A percentile compares a stretch with the other conserved stretches of the same genome.
Evolutionary conservation across 2,888 invertebrate species (phyloP).

Genomic region (Cataglyphis livida): DNA sequence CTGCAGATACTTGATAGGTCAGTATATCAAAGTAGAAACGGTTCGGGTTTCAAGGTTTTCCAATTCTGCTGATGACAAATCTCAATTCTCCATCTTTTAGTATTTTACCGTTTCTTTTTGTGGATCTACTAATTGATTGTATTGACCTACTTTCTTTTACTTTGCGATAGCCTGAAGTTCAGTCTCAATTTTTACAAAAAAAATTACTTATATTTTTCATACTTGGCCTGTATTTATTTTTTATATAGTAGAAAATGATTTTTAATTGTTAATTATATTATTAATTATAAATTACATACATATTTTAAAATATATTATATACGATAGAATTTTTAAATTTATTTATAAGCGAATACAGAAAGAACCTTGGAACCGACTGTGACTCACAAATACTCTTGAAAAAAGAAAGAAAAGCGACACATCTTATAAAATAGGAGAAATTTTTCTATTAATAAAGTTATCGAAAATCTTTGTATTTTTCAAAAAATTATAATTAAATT

Average conservation of each 20-base stretch:
- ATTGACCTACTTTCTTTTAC: neutral
- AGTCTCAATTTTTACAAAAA: neutral
- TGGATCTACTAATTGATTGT: neutral
- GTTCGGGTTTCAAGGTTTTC: neutral
- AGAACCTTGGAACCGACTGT: too few relatives aligned
- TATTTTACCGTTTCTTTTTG: neutral
- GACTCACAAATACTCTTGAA: neutral
- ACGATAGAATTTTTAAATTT: neutral
- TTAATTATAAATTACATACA: constrained; percentile 2
- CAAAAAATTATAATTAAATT: neutral
- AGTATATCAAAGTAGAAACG: neutral
- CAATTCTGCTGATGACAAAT: neutral
- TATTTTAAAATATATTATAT: constrained; percentile 13
- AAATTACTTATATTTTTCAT: neutral
- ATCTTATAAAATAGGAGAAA: neutral
- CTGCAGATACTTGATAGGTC: neutral
- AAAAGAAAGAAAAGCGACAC: neutral
- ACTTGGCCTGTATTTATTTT: neutral
- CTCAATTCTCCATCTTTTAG: neutral
- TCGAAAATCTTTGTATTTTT: neutral
- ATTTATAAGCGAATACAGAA: neutral
- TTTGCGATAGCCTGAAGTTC: neutral
- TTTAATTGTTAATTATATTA: constrained; percentile 1
- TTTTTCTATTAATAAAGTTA: neutral
- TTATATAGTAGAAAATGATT: neutral